Conservation (phyloP, 1,140 invertebrate species). For the Leptopilina clavipes region DNA sequence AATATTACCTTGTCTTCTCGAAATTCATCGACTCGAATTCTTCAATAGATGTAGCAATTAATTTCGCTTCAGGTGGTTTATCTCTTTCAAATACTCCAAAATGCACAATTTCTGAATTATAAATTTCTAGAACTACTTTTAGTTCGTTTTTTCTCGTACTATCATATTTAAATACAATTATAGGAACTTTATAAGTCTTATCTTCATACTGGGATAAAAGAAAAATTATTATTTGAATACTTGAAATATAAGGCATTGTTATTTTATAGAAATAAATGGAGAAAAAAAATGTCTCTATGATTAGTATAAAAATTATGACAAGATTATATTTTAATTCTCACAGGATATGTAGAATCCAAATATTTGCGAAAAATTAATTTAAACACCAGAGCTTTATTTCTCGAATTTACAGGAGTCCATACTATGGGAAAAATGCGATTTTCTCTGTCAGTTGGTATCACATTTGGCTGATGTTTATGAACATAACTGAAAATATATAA, state of each 20-base stretch:
- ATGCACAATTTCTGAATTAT: conserved; percentile 65
- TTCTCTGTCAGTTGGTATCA: conserved; percentile 58
- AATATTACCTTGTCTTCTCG: conserved; percentile 65
- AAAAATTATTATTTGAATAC: conserved; percentile 30
- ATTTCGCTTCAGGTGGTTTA: conserved; percentile 67
- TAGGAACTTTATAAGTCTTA: conserved; percentile 62
- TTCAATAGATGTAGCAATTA: conserved; percentile 65
- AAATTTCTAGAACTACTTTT: conserved; percentile 66
- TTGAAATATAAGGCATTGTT: no score
- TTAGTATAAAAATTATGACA: no score
- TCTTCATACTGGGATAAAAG: conserved; percentile 67
- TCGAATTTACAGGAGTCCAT: conserved; percentile 68
- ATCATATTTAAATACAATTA: conserved; percentile 72
- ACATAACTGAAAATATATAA: conserved; percentile 58
- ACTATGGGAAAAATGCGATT: conserved; percentile 61
- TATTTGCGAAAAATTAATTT: conserved; percentile 66
- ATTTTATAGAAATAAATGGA: no score
- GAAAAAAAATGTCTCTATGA: no score
- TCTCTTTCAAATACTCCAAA: conserved; percentile 72
- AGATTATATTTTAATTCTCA: conserved; percentile 49
- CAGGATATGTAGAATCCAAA: conserved; percentile 64
- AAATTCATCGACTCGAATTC: conserved; percentile 63
- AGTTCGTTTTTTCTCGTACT: conserved; percentile 68
- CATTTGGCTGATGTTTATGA: conserved; percentile 63
- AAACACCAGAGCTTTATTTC: conserved; percentile 66